Base-by-base conservation (phyloP, 2,888 invertebrate genomes). In the Sussaba pulchella region DNA sequence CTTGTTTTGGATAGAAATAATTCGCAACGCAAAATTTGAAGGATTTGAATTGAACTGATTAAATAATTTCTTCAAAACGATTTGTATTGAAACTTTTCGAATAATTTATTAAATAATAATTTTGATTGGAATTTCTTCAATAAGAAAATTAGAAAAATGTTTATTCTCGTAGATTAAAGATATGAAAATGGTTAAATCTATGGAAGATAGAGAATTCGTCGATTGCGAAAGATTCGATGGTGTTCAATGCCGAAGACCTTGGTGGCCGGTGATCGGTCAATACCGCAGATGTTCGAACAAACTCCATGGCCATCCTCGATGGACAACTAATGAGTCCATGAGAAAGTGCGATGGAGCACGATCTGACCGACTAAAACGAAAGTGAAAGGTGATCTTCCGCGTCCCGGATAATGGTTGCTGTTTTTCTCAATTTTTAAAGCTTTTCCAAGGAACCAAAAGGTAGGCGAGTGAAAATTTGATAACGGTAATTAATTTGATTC, bases 351-450 rank as follows among this genome's bases (percentile, higher is more conserved):
- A 79, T 74, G 74, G 57, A 70, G 54, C 67, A 66, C 41, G 31
- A 50, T 57, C 31, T 52, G 81, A 73, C 81, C 31, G 69, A 78
- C 69, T 6, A 78, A 77, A 78, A 78, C 73, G 70, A 81, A 81
- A 81, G 81, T 81, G 81, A 81, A 81, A 81, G 81, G 81, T 77
- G 69, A 77, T 78, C 59, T 57, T 39, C 45, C 31, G 31, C 6
- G 31, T 2, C 6, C 31, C 2, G 31, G 31, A 31, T 2, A 31
- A 31, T 31, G 31, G 45, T 45, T 12, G 72, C n/a, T n/a, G n/a
- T n/a, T n/a, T n/a, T n/a, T n/a, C n/a, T n/a, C n/a, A n/a, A n/a
- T n/a, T n/a, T n/a, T n/a, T n/a, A n/a, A n/a, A n/a, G n/a, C n/a
- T n/a, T n/a, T n/a, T n/a, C n/a, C n/a, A n/a, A 31, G 31, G 2